These are phyloP conservation scores for Teleiodes luculella DNA, from an alignment of 2,888 invertebrate genomes.

Conservation along the genomic window DNA sequence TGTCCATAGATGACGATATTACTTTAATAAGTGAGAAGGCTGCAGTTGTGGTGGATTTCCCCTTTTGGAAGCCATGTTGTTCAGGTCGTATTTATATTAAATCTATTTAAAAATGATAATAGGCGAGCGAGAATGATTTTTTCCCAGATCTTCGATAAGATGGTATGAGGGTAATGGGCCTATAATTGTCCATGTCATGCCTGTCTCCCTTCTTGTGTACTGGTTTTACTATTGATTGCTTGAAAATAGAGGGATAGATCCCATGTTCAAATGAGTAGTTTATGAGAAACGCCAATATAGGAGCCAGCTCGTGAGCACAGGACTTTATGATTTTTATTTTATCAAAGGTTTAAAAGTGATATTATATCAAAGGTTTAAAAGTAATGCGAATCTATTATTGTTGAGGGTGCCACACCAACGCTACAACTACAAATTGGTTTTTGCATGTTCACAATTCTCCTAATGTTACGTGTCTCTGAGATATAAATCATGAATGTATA, in stretches of 20 bases:
- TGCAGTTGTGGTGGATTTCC: background rate
- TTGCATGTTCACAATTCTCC: too few species aligned
- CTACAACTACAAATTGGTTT: too few species aligned
- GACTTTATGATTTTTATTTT: constrained; percentile 3
- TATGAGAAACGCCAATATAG: background rate
- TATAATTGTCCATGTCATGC: too few species aligned
- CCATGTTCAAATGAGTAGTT: background rate
- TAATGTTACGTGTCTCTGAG: too few species aligned
- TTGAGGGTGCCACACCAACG: too few species aligned
- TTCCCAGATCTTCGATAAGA: too few species aligned
- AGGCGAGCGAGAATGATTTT: background rate
- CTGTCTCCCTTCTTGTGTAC: background rate
- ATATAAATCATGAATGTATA: too few species aligned
- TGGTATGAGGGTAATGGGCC: background rate
- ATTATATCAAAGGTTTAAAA: too few species aligned
- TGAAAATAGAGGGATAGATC: background rate
- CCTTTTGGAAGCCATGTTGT: constrained; percentile 8
- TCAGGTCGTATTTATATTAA: background rate
- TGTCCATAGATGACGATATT: background rate
- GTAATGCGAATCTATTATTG: too few species aligned
- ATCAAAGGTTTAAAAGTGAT: too few species aligned
- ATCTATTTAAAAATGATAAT: background rate
- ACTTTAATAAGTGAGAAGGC: background rate
- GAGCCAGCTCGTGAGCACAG: constrained; percentile 5
- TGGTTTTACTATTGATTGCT: background rate